phyloP scores from a whole-genome alignment of 2,888 invertebrate species.

The Dioctria rufipes region DNA sequence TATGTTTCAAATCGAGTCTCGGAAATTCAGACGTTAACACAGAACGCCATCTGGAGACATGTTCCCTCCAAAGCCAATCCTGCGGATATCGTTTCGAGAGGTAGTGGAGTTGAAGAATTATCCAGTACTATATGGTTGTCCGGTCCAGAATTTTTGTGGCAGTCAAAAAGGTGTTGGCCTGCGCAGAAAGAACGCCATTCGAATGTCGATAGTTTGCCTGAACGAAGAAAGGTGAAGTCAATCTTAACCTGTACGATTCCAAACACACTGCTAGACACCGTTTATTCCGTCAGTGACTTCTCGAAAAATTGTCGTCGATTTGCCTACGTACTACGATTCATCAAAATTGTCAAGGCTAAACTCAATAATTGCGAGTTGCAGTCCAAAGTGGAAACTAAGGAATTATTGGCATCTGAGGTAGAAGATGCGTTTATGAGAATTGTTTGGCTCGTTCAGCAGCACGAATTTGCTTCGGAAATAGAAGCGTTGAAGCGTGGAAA shows the following conservation, averaged over 20 bases:
- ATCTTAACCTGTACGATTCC: neutral
- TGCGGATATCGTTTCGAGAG: slow-evolving; percentile 60
- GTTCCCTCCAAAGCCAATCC: too few relatives aligned
- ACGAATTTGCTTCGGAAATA: neutral
- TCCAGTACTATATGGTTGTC: neutral
- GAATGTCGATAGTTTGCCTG: neutral
- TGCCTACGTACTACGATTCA: neutral
- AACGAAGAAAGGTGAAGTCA: neutral
- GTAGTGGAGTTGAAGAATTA: neutral
- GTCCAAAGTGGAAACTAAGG: too few relatives aligned
- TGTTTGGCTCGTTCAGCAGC: neutral
- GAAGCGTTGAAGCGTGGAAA: slow-evolving; percentile 6
- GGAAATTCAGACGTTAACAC: too few relatives aligned
- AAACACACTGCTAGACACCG: neutral
- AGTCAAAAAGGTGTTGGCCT: neutral
- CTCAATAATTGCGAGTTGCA: too few relatives aligned
- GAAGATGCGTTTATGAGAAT: neutral
- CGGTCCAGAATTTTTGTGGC: neutral
- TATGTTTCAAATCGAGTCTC: too few relatives aligned
- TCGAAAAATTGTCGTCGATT: neutral
- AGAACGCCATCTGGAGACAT: too few relatives aligned
- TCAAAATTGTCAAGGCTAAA: neutral
- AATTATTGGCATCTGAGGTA: neutral
- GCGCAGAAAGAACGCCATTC: neutral
- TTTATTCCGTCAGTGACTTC: too few relatives aligned